Conservation (phyloP, 2,888 invertebrate species). For the Sclerodermus sp. region DNA sequence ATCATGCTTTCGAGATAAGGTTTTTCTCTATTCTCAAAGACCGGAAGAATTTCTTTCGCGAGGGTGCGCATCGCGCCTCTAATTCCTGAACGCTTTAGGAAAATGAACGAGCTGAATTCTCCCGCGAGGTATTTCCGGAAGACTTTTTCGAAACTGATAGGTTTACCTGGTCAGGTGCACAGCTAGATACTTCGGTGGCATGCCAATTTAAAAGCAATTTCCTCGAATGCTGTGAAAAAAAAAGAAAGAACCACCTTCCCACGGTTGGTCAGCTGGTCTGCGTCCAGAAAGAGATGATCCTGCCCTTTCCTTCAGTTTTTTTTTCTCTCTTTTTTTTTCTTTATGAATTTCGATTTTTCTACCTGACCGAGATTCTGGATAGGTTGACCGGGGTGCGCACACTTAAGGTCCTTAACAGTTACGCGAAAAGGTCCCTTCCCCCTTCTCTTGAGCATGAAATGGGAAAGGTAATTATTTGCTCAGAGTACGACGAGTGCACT, state of each 20-base stretch:
- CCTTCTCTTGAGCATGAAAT: constrained; percentile 10
- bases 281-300: constrained; percentile 34
- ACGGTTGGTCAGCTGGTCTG: constrained; percentile 57
- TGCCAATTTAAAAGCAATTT: constrained; percentile 54
- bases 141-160: background rate
- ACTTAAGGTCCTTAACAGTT: constrained; percentile 45
- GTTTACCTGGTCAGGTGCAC: constrained; percentile 32
- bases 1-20: too few relatives aligned
- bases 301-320: constrained; percentile 15
- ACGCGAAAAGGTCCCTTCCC: constrained; percentile 35
- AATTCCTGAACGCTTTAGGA: too few relatives aligned
- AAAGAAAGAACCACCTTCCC: constrained; percentile 41
- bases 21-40: too few relatives aligned
- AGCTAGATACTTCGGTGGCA: constrained; percentile 24
- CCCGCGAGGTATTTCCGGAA: too few relatives aligned
- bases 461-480: background rate
- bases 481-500: background rate
- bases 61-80: too few relatives aligned
- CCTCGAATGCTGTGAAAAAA: constrained; percentile 32
- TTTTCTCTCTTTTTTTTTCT: constrained; percentile 19
- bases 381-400: constrained; percentile 20
- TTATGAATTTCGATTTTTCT: constrained; percentile 42
- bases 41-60: too few relatives aligned
- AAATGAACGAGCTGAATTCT: too few relatives aligned
- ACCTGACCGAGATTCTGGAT: constrained; percentile 44